Conservation (phyloP, 2,888 invertebrate species). For the Trissolcus japonicus region DNA sequence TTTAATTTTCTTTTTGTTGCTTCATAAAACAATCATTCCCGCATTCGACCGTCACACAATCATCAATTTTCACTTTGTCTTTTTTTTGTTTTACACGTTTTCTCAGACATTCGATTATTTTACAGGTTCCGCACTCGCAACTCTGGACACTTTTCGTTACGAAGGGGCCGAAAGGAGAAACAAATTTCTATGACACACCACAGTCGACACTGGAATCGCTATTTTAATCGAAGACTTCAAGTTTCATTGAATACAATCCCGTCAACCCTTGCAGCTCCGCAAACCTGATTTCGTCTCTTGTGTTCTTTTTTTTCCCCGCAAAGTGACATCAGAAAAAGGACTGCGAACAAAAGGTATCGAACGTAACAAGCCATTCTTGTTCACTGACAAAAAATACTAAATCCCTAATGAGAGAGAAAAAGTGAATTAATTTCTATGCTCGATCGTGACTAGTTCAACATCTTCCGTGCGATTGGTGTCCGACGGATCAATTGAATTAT, state of each 20-base stretch:
- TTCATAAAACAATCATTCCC: neutral
- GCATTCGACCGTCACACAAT: slow-evolving; percentile 7
- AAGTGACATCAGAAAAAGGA: slow-evolving; percentile 34
- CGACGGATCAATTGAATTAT: slow-evolving; percentile 46
- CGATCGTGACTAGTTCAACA: slow-evolving; percentile 19
- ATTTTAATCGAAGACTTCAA: slow-evolving; percentile 35
- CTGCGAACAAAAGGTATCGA: slow-evolving; percentile 42
- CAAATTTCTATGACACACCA: slow-evolving; percentile 22
- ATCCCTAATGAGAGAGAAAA: slow-evolving; percentile 44
- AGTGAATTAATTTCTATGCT: slow-evolving; percentile 33
- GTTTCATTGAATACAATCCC: slow-evolving; percentile 33
- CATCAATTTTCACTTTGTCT: neutral
- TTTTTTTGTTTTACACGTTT: neutral
- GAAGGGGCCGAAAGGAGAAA: slow-evolving; percentile 11
- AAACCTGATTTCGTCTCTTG: slow-evolving; percentile 39
- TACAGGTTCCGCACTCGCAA: neutral
- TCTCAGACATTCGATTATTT: neutral
- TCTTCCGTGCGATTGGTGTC: slow-evolving; percentile 22
- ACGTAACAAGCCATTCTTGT: slow-evolving; percentile 39
- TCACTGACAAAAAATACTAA: slow-evolving; percentile 27
- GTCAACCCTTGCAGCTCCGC: slow-evolving; percentile 40
- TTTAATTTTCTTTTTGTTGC: slow-evolving; percentile 1
- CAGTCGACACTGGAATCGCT: slow-evolving; percentile 48
- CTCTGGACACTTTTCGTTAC: slow-evolving; percentile 3
- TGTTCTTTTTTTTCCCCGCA: slow-evolving; percentile 13